Conservation (phyloP, 2,113 vertebrate species). For the Sinosuthora webbiana region DNA sequence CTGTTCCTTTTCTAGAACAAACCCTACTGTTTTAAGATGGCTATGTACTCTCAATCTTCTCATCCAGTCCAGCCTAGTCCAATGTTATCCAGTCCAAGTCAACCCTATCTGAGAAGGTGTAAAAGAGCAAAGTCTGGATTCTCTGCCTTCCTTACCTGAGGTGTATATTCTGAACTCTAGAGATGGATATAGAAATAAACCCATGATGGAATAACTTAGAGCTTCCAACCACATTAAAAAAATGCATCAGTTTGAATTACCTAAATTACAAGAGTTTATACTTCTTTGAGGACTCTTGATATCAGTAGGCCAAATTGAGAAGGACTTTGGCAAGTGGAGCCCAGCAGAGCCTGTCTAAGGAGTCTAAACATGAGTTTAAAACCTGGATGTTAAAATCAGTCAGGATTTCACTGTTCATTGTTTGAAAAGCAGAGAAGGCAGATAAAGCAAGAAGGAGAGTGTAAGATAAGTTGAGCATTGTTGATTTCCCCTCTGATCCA, state of each 20-base stretch:
- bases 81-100: not conserved
- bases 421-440: not conserved
- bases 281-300: not conserved
- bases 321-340: not conserved
- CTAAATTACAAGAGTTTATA: not conserved
- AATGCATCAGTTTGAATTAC: not conserved
- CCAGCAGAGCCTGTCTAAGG: not conserved
- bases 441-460: not conserved
- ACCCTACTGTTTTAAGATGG: not conserved
- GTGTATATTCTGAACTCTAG: not conserved
- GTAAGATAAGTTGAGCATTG: not conserved
- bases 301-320: not conserved
- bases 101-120: not conserved
- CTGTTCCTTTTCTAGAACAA: not conserved
- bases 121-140: not conserved
- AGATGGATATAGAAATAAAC: not conserved
- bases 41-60: not conserved
- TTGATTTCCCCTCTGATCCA: not conserved
- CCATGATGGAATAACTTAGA: not conserved
- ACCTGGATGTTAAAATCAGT: not conserved
- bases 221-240: not conserved
- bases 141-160: accelerated
- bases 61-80: not conserved
- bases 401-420: not conserved
- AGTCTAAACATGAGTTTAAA: not conserved